phyloP scores from a whole-genome alignment of 2,113 vertebrate genomes.

The Etheostoma cragini region DNA sequence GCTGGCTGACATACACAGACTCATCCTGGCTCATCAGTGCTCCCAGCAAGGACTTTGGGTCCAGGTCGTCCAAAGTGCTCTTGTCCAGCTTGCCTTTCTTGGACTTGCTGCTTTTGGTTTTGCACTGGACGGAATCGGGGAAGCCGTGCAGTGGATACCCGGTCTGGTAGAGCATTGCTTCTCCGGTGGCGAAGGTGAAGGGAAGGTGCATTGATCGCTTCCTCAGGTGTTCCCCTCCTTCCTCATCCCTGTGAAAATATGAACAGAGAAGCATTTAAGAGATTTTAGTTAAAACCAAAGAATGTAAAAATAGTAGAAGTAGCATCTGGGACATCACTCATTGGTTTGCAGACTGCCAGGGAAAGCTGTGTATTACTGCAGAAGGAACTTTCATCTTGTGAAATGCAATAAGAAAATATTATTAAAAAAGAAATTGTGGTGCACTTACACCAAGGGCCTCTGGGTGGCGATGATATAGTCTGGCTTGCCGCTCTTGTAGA shows the following conservation, averaged over 20 bases:
- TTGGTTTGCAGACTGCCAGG: too few relatives aligned
- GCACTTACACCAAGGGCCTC: constrained; percentile 81
- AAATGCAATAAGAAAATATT: too few relatives aligned
- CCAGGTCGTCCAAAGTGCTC: constrained; percentile 48
- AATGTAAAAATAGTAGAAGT: too few relatives aligned
- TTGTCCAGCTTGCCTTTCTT: constrained; percentile 73
- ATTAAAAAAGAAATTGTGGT: too few relatives aligned
- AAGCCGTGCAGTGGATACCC: constrained; percentile 69
- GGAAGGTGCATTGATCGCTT: constrained; percentile 87
- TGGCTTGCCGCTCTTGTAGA: constrained; percentile 81
- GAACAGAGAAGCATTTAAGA: background rate
- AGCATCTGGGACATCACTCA: too few relatives aligned
- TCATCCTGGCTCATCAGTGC: constrained; percentile 81
- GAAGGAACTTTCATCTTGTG: too few relatives aligned
- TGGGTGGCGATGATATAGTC: constrained; percentile 85
- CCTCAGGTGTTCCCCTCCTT: constrained; percentile 87
- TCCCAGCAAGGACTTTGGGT: constrained; percentile 80
- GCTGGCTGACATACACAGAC: constrained; percentile 72
- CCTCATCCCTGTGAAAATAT: constrained; percentile 82
- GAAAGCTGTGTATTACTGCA: too few relatives aligned
- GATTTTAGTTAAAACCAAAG: fast-evolving
- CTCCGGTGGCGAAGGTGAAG: constrained; percentile 89
- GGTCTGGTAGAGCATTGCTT: constrained; percentile 87
- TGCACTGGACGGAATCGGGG: constrained; percentile 69
- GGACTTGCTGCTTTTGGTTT: constrained; percentile 68